These are phyloP conservation scores for Bambusicola thoracicus DNA, from an alignment of 2,113 vertebrate genomes.

Conservation along the genomic window DNA sequence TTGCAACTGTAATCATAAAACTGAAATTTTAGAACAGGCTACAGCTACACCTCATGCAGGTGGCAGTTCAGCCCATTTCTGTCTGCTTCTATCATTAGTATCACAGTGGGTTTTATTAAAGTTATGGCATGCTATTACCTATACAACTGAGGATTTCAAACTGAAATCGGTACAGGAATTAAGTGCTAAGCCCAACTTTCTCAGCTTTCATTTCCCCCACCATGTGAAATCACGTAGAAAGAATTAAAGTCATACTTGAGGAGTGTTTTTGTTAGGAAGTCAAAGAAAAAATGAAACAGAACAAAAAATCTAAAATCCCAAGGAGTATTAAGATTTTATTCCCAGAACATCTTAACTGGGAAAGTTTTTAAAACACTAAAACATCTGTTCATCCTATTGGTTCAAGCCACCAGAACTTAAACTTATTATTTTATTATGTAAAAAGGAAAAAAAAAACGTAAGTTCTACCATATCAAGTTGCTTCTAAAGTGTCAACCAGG, in stretches of 20 bases:
- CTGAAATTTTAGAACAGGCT: neutral
- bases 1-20: neutral
- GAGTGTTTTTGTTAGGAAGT: neutral
- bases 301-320: neutral
- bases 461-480: neutral
- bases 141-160: neutral
- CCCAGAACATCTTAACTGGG: neutral
- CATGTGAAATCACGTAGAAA: neutral
- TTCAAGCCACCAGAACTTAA: neutral
- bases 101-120: neutral
- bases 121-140: neutral
- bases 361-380: neutral
- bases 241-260: neutral
- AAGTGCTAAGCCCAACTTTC: neutral
- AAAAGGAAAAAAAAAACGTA: neutral
- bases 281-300: neutral
- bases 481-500: neutral
- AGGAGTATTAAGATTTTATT: neutral
- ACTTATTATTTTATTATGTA: too few relatives aligned
- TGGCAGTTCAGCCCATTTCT: neutral
- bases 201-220: conserved; percentile 8
- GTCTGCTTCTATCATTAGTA: neutral
- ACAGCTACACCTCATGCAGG: neutral
- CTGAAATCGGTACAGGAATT: neutral
- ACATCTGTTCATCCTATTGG: neutral